Conservation (phyloP, 2,888 invertebrate species). For the Mermis nigrescens region DNA sequence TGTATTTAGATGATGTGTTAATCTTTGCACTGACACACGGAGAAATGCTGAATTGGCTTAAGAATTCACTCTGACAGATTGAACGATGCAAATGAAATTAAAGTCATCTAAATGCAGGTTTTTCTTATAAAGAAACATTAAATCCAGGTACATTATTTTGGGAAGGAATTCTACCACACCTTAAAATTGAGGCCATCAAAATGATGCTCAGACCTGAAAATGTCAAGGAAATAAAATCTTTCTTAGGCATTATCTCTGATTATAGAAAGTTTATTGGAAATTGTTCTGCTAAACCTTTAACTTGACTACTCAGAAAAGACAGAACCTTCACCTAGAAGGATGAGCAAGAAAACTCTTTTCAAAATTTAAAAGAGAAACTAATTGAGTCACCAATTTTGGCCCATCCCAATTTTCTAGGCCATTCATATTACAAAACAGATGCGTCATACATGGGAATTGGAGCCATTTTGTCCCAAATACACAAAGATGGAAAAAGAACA, state of each 20-base stretch:
- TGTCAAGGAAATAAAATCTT: no score
- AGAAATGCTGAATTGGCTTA: neutral
- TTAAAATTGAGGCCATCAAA: no score
- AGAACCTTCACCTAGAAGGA: no score
- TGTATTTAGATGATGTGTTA: no score
- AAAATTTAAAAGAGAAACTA: no score
- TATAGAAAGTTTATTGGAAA: neutral
- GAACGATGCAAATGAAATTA: neutral
- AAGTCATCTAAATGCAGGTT: neutral
- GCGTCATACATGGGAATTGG: neutral
- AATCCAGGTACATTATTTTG: neutral
- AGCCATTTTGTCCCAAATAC: no score
- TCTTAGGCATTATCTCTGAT: no score
- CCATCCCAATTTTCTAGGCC: constrained; percentile 5
- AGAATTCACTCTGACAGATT: neutral
- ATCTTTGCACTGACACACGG: no score
- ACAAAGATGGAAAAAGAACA: no score
- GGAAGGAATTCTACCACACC: neutral
- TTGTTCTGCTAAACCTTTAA: neutral
- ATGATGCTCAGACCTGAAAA: no score
- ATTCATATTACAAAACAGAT: neutral
- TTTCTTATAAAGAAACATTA: neutral
- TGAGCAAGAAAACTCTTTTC: no score
- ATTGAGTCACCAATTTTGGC: no score
- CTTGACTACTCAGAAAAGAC: neutral